Evolutionary conservation across 2,888 invertebrate genomes (phyloP).

Genomic region (Eilema caniola): DNA sequence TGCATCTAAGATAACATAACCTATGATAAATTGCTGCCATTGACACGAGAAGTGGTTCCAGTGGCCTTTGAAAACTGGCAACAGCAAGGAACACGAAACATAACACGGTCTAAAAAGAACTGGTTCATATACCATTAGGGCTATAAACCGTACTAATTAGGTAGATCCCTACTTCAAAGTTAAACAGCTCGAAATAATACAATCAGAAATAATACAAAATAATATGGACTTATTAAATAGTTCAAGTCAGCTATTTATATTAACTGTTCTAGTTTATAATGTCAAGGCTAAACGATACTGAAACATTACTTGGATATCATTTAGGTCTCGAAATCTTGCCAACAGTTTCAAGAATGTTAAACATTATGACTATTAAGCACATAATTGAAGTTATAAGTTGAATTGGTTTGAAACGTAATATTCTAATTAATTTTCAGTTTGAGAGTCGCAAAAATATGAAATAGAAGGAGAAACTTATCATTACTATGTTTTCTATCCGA

Average conservation of each 20-base stretch:
- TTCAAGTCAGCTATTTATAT: background rate
- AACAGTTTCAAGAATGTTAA: background rate
- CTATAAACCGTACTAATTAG: background rate
- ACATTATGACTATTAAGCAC: no score
- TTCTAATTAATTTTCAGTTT: no score
- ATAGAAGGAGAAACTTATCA: no score
- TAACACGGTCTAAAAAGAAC: background rate
- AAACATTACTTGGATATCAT: slow-evolving; percentile 34
- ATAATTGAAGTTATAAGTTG: background rate
- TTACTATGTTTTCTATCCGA: no score
- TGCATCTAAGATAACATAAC: no score
- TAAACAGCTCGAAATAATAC: background rate
- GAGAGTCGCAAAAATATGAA: no score
- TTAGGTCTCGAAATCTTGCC: slow-evolving; percentile 7
- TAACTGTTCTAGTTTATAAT: background rate
- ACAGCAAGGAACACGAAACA: background rate
- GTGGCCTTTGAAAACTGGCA: background rate
- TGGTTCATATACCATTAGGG: background rate
- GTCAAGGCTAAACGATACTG: background rate
- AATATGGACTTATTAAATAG: background rate
- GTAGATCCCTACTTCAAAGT: no score
- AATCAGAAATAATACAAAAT: background rate
- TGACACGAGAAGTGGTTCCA: background rate
- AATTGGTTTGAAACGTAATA: no score
- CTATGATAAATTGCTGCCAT: no score